Base-by-base conservation (phyloP, 2,797 vertebrate genomes). In the Gallirallus australis region DNA sequence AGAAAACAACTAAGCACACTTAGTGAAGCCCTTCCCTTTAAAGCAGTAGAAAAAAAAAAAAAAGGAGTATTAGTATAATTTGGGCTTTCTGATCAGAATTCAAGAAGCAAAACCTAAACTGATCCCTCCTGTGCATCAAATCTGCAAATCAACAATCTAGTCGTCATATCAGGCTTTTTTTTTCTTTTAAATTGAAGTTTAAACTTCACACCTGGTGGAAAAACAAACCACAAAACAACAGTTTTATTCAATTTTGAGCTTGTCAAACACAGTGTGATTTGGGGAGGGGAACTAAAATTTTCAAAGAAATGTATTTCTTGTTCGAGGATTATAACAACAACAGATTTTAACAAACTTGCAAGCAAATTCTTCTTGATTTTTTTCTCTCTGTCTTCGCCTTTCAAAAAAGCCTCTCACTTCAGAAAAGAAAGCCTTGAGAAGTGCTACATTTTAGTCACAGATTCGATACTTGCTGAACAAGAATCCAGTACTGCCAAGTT, bases 1-100 rank as follows among this genome's bases (percentile, higher is more conserved):
- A 93, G 76, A 93, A 87, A 94, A 94, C 75, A 89, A 89, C 52
- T 78, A 80, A 87, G 7, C 7, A 18, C 20, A 9, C 18, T 45
- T 16, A 52, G 14, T 30, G 30, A 61, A 66, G 19, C 12, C 42
- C 17, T 56, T 66, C 20, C 20, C 27, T 56, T 45, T 68, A 85
- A 82, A 53, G 13, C 14, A 73, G 11, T 18, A 76, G 27, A 75
- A 69, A 3, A 82, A 59, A 65, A 65, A 65, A 59, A 61, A 68
- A 65, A 65, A 64, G 11, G 2, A 56, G 2, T 11, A 54, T 28
- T 47, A 39, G 6, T 17, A 35, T 45, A 27, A 56, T 33, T 79
- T 72, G 68, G 30, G 24, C 19, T 70, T 64, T 35, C 47, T 28
- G 21, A 60, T 63, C 30, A 47, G 11, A 91, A 65, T 2, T 39